These are phyloP conservation scores for Desmodus rotundus DNA, from an alignment of 2,113 vertebrate species.

Conservation along the genomic window DNA sequence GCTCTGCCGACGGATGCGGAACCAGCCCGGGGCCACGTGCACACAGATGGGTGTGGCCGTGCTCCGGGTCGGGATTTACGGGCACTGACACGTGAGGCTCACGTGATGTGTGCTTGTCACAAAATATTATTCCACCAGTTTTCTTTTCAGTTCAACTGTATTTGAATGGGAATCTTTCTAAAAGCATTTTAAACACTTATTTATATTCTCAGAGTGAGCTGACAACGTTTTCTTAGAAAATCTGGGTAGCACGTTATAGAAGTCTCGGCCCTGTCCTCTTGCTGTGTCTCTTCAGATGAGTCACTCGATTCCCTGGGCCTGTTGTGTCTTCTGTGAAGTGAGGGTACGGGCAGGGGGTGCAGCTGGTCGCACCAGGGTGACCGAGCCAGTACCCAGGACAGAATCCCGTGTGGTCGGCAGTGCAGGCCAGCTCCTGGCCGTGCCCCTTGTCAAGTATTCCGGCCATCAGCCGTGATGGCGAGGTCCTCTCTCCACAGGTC, in stretches of 20 bases:
- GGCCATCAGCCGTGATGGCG: too few species aligned
- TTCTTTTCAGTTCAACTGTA: background rate
- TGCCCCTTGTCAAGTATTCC: background rate
- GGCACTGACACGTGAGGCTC: background rate
- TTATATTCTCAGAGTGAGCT: background rate
- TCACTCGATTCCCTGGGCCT: background rate
- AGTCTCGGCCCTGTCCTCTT: background rate
- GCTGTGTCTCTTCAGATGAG: background rate
- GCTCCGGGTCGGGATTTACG: background rate
- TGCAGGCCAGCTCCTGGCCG: background rate
- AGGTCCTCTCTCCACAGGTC: background rate
- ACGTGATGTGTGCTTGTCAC: background rate
- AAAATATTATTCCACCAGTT: background rate
- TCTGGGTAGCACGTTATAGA: rapidly evolving
- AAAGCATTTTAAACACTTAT: background rate
- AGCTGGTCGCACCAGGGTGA: background rate
- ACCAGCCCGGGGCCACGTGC: rapidly evolving
- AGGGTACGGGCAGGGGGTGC: background rate
- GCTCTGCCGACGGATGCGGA: rapidly evolving
- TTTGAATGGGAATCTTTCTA: background rate
- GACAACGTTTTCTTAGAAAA: background rate
- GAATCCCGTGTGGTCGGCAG: background rate
- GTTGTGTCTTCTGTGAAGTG: background rate
- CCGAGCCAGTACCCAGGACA: background rate
- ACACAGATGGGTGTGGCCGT: rapidly evolving